These are phyloP conservation scores for Lacanobia oleracea DNA, from an alignment of 2,888 invertebrate species.

Conservation along the genomic window DNA sequence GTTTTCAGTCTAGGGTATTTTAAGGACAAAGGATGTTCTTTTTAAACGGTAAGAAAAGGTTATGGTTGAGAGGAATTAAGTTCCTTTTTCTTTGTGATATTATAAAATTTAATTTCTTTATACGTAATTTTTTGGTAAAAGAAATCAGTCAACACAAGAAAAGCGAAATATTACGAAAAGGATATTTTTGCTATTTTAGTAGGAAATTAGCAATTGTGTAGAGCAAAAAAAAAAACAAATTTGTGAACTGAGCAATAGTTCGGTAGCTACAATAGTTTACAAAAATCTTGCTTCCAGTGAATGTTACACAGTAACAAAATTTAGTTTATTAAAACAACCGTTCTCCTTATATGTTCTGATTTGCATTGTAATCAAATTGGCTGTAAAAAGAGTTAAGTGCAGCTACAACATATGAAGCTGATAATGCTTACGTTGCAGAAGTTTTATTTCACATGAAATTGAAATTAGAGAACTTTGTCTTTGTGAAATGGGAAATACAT, in stretches of 20 bases:
- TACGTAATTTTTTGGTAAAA: too few species aligned
- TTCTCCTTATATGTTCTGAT: not conserved
- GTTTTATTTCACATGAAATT: too few species aligned
- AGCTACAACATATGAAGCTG: too few species aligned
- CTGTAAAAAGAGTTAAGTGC: too few species aligned
- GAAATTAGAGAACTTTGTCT: too few species aligned
- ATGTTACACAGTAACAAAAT: not conserved
- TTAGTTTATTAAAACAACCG: not conserved
- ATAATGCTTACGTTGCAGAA: too few species aligned
- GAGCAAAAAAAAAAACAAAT: not conserved
- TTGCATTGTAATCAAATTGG: constrained; percentile 14
- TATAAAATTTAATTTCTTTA: too few species aligned
- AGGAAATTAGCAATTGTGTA: not conserved
- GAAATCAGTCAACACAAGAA: not conserved
- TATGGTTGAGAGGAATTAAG: not conserved
- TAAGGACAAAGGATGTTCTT: not conserved
- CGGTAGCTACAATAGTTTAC: not conserved
- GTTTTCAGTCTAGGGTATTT: not conserved
- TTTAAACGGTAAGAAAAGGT: not conserved
- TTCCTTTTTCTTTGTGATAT: not conserved
- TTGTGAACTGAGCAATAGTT: too few species aligned
- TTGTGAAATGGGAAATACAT: too few species aligned
- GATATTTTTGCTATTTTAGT: too few species aligned
- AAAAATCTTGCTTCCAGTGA: not conserved
- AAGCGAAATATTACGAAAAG: not conserved